These are phyloP conservation scores for Vollenhovia emeryi DNA, from an alignment of 1,140 invertebrate species.

Conservation along the genomic window DNA sequence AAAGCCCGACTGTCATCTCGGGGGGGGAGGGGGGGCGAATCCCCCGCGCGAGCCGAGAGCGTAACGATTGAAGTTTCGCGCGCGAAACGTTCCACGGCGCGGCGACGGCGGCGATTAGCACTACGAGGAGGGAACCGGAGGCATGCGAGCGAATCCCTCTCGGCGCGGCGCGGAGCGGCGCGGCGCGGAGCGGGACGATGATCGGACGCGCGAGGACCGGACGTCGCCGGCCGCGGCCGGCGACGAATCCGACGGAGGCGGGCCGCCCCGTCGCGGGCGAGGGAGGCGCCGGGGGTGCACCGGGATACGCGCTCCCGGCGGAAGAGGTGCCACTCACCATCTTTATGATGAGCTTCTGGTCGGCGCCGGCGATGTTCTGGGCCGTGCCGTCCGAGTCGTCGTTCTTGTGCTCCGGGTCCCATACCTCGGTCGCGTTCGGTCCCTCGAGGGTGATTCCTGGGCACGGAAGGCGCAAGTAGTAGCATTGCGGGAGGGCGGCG, in stretches of 20 bases:
- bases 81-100: constrained; percentile 39
- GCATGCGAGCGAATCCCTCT: too few species aligned
- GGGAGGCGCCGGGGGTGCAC: background rate
- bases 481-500: background rate
- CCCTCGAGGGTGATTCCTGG: constrained; percentile 82
- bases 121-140: background rate
- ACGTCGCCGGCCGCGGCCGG: too few species aligned
- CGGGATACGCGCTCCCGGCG: too few species aligned
- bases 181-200: too few species aligned
- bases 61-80: constrained; percentile 67
- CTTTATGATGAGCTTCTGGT: constrained; percentile 85
- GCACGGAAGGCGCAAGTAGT: constrained; percentile 69
- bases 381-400: constrained; percentile 80
- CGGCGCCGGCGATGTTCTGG: constrained; percentile 82
- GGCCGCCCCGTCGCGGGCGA: background rate
- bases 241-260: too few species aligned
- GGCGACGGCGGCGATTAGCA: background rate
- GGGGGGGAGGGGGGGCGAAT: too few species aligned
- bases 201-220: too few species aligned
- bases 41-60: too few species aligned
- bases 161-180: too few species aligned
- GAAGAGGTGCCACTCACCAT: constrained; percentile 83
- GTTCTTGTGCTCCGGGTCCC: constrained; percentile 84
- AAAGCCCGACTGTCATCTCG: background rate
- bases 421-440: constrained; percentile 79